Base-by-base conservation (phyloP, 2,888 invertebrate genomes). In the Leucania comma region DNA sequence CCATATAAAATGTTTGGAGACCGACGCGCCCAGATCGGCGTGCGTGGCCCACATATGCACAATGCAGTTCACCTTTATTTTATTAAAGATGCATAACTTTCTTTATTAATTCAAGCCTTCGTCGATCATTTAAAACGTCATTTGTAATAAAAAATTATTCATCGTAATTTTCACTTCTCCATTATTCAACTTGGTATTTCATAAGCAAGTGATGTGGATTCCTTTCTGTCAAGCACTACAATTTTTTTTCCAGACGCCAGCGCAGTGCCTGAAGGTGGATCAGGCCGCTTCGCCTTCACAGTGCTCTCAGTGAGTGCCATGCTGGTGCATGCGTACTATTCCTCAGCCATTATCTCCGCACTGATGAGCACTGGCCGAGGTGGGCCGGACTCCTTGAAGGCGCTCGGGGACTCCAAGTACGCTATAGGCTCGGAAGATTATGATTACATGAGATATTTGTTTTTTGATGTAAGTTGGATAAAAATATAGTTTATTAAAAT, bases 241-340 rank as follows among this genome's bases (percentile, higher is more conserved):
- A n/a, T 24, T 51, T 29, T 29, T 12, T n/a, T n/a, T 24, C 10
- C 78, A 95, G 95, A 95, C 75, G 93, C 95, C 32, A 91, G 92
- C 60, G 92, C 92, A 24, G 94, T 95, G 0, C 95, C 95, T 0
- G 83, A 88, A 63, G 90, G 93, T 5, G 70, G 89, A 12, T 91
- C 95, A 26, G 95, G 94, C 0, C 88, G 95, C 0, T 90, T 92
- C 88, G 90, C 92, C 0, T 95, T 95, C 82, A 83, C 90, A 2
- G 92, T 93, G 0, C 78, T 95, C 3, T 95, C 95, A 0, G 75
- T 93, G 12, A 91, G 91, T 10, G 90, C 94, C 0, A 95, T 95
- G 94, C 78, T 95, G 48, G 91, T 95, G 1, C 93, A 95, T 65
- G 94, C 95, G 0, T 95, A 95, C 83, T 95, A 95, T 75, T 93